phyloP scores from a whole-genome alignment of 1,140 invertebrate genomes.

The Pseudobourletiella spinata region DNA sequence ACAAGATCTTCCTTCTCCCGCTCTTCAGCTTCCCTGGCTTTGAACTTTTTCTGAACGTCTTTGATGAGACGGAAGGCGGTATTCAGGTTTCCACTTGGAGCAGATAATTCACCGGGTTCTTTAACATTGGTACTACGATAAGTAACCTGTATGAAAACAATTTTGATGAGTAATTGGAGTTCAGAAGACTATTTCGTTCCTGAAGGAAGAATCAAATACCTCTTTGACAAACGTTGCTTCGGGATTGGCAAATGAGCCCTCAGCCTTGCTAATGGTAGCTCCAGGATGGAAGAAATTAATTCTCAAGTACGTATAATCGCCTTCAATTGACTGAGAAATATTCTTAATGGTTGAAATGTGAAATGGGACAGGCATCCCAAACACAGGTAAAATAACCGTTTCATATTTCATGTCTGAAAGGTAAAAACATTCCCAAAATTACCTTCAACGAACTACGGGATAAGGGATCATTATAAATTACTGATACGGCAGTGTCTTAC shows the following conservation, averaged over 20 bases:
- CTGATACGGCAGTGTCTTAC: slow-evolving; percentile 53
- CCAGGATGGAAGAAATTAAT: slow-evolving; percentile 99
- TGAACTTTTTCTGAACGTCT: slow-evolving; percentile 98
- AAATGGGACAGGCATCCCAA: slow-evolving; percentile 91
- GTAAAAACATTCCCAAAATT: too few relatives aligned
- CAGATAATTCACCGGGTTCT: slow-evolving; percentile 90
- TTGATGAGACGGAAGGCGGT: slow-evolving; percentile 96
- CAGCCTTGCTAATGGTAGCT: slow-evolving; percentile 84
- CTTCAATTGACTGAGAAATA: slow-evolving; percentile 95
- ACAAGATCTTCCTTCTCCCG: slow-evolving; percentile 97
- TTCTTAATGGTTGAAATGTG: slow-evolving; percentile 99
- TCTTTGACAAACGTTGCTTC: slow-evolving; percentile 97
- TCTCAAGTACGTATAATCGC: slow-evolving; percentile 96
- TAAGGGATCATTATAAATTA: too few relatives aligned
- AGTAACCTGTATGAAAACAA: slow-evolving; percentile 53
- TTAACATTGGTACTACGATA: slow-evolving; percentile 96
- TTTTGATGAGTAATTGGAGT: too few relatives aligned
- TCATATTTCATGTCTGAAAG: slow-evolving; percentile 88
- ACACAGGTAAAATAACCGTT: slow-evolving; percentile 92
- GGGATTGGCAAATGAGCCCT: slow-evolving; percentile 83
- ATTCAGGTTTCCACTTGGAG: slow-evolving; percentile 91
- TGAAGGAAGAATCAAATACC: too few relatives aligned
- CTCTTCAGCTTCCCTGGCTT: slow-evolving; percentile 95
- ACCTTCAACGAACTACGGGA: too few relatives aligned
- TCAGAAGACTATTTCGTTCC: too few relatives aligned